Evolutionary conservation across 2,113 vertebrate species (phyloP), one percentile per base, ranked within the genome.

Genomic region (Camelus dromedarius): DNA sequence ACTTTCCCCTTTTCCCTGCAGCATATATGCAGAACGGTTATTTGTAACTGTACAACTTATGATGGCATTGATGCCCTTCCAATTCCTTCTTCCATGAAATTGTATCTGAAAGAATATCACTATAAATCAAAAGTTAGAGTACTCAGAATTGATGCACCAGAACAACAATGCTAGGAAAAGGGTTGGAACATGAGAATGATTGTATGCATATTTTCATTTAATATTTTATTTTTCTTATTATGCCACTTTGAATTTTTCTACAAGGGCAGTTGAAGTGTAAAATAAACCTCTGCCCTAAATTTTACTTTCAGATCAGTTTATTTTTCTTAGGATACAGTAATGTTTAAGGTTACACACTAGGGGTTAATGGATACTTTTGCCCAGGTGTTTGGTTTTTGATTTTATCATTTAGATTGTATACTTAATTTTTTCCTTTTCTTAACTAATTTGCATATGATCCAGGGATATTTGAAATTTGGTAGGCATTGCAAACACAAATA

Each of bases 101-200:
- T 99, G 88, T 99, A 99, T 95, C 98, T 99, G 96, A 99, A 99
- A 96, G 99, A 99, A 96, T 99, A 99, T 98, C 99, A 99, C 97
- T 99, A 99, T 54, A 99, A 99, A 96, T 99, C 99, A 0, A 99
- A 99, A 98, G 99, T 99, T 35, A 98, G 99, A 96, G 98, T 99
- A 94, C 98, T 99, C 97, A 98, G 99, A 95, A 98, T 99, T 75
- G 99, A 99, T 95, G 98, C 98, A 8, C 98, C 99, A 67, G 98
- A 98, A 80, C 98, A 98, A 42, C 98, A 98, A 64, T 98, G 91
- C 97, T 98, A 98, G 91, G 26, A 95, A 89, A 86, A 96, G 97
- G 94, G 97, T 96, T 97, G 77, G 77, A 82, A 87, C 35, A 70
- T 94, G 9, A n/a, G 35, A 77, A 92, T 58, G 73, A 95, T 60